These are phyloP conservation scores for Urocynchramus pylzowi DNA, from an alignment of 2,113 vertebrate genomes.

Conservation along the genomic window DNA sequence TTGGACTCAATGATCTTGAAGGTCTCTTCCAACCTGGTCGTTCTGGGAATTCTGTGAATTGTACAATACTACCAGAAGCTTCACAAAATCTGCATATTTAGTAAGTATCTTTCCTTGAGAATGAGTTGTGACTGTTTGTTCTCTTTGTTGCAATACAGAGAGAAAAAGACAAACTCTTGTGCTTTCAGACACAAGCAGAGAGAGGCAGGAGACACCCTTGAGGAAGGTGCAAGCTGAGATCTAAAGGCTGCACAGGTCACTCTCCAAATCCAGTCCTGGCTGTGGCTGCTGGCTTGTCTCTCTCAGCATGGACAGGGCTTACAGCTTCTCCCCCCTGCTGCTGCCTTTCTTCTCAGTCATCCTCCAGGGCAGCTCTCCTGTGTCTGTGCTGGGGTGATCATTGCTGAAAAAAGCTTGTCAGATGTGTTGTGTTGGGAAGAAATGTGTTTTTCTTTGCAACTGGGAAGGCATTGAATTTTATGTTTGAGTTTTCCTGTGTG, in stretches of 20 bases:
- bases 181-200: not conserved
- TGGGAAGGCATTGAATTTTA: not conserved
- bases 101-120: not conserved
- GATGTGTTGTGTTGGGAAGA: not conserved
- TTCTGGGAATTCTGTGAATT: not conserved
- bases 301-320: not conserved
- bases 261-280: not conserved
- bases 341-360: not conserved
- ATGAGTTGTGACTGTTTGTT: not conserved
- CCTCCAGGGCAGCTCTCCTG: not conserved
- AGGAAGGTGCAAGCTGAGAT: not conserved
- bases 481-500: not conserved
- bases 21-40: not conserved
- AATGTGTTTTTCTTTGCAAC: not conserved
- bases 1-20: not conserved
- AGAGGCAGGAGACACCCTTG: not conserved
- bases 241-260: fast-evolving
- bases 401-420: not conserved
- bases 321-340: not conserved
- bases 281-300: not conserved
- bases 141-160: not conserved
- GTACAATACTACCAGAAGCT: not conserved
- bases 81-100: not conserved
- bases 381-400: not conserved
- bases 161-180: not conserved